Evolutionary conservation across 2,113 vertebrate species (phyloP).

Genomic region (Solea solea): DNA sequence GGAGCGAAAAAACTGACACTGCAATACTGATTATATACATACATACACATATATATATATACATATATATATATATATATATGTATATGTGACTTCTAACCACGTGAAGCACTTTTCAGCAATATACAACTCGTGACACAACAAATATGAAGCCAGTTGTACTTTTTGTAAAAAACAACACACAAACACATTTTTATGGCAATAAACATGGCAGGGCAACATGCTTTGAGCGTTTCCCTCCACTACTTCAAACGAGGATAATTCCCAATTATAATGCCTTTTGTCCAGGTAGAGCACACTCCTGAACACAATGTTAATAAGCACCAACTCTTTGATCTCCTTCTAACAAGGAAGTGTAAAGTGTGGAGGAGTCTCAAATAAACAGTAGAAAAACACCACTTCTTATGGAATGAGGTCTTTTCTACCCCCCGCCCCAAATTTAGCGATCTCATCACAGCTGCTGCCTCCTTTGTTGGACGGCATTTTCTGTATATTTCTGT

Average conservation of each 20-base stretch:
- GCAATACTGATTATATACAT: no score
- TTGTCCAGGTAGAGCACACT: slow-evolving; percentile 63
- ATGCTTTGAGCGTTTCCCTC: slow-evolving; percentile 22
- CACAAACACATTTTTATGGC: neutral
- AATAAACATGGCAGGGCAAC: slow-evolving; percentile 11
- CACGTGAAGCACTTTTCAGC: neutral
- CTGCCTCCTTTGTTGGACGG: slow-evolving; percentile 3
- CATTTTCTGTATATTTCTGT: slow-evolving; percentile 13
- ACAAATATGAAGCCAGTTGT: neutral
- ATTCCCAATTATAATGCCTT: slow-evolving; percentile 50
- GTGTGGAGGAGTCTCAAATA: slow-evolving; percentile 21
- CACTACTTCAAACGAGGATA: slow-evolving; percentile 33
- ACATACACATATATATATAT: no score
- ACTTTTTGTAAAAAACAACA: neutral
- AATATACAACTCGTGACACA: neutral
- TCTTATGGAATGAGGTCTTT: slow-evolving; percentile 55
- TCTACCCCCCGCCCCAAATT: slow-evolving; percentile 27
- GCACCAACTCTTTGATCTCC: slow-evolving; percentile 58
- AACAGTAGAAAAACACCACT: slow-evolving; percentile 25
- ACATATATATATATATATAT: no score
- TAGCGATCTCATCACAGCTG: slow-evolving; percentile 6
- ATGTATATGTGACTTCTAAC: no score
- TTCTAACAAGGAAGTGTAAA: slow-evolving; percentile 34
- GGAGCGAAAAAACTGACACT: neutral
- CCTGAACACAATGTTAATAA: slow-evolving; percentile 61